A percentile compares a stretch with the other conserved stretches of the same genome.
Evolutionary conservation across 1,140 invertebrate genomes (phyloP).

Genomic region (Scaptomyza pallida): DNA sequence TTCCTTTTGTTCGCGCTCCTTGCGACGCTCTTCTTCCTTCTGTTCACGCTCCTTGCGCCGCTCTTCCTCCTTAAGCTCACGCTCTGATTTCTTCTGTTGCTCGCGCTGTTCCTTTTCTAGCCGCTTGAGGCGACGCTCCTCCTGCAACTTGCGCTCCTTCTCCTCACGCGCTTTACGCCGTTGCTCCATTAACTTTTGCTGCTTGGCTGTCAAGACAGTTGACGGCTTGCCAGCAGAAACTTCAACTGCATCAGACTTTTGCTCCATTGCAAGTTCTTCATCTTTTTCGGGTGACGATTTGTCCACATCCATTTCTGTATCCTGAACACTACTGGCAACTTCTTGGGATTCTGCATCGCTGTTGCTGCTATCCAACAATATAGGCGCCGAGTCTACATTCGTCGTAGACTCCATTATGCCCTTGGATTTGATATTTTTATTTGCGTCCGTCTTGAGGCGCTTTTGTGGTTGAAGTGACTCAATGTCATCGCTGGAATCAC

Average conservation of each 20-base stretch:
- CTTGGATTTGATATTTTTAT: background rate
- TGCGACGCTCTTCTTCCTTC: conserved; percentile 84
- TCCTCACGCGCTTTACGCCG: conserved; percentile 80
- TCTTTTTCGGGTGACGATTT: conserved; percentile 2
- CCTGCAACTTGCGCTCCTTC: conserved; percentile 77
- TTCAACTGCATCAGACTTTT: background rate
- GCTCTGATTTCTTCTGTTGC: conserved; percentile 81
- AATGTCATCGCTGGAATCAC: conserved; percentile 68
- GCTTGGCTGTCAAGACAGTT: conserved; percentile 68
- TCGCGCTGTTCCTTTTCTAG: conserved; percentile 83
- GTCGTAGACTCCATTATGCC: background rate
- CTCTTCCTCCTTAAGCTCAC: conserved; percentile 85
- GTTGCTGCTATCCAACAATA: conserved; percentile 50
- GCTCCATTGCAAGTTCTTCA: background rate
- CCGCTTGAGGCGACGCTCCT: conserved; percentile 72
- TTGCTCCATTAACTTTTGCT: conserved; percentile 66
- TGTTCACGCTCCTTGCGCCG: conserved; percentile 85
- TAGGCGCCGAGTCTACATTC: conserved; percentile 21
- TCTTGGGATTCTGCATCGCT: conserved; percentile 14
- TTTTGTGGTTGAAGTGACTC: conserved; percentile 66
- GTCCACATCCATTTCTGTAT: conserved; percentile 50
- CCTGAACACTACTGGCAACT: conserved; percentile 35
- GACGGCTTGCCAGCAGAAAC: conserved; percentile 10
- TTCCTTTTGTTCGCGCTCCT: conserved; percentile 61
- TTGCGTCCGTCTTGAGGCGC: conserved; percentile 11